phyloP scores from a whole-genome alignment of 2,888 invertebrate genomes.

The Drosophila borborema region DNA sequence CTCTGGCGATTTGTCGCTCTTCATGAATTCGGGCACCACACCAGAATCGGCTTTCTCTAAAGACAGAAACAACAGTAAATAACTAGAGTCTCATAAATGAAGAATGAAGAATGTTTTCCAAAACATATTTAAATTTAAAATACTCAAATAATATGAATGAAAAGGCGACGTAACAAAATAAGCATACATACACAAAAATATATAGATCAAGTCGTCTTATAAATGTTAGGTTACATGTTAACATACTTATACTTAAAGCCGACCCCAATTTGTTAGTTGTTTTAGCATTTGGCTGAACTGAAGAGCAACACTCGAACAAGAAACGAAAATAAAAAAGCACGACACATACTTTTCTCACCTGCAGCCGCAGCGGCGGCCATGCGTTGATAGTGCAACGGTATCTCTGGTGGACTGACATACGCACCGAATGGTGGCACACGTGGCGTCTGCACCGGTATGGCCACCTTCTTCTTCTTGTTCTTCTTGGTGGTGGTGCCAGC shows the following conservation, averaged over 20 bases:
- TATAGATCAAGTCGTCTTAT: no score
- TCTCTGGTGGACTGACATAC: slow-evolving; percentile 89
- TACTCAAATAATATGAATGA: not conserved
- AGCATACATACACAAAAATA: no score
- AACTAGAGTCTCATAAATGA: not conserved
- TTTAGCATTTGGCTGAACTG: not conserved
- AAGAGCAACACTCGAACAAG: not conserved
- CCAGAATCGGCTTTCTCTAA: slow-evolving; percentile 74
- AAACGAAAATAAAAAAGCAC: slow-evolving; percentile 35
- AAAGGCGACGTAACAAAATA: no score
- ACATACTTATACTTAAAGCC: not conserved
- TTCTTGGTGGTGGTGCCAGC: slow-evolving; percentile 89
- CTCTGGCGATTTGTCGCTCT: slow-evolving; percentile 81
- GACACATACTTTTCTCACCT: slow-evolving; percentile 84
- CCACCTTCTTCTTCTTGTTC: slow-evolving; percentile 90
- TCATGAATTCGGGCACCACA: slow-evolving; percentile 70
- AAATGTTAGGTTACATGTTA: not conserved
- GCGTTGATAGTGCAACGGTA: slow-evolving; percentile 87
- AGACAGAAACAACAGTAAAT: not conserved
- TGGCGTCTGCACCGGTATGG: slow-evolving; percentile 94
- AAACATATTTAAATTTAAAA: not conserved
- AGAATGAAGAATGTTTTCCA: no score
- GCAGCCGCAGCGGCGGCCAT: slow-evolving; percentile 72
- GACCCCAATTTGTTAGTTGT: not conserved
- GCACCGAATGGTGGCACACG: slow-evolving; percentile 90